phyloP scores from a whole-genome alignment of 2,888 invertebrate genomes.

The Amblyteles armatorius region DNA sequence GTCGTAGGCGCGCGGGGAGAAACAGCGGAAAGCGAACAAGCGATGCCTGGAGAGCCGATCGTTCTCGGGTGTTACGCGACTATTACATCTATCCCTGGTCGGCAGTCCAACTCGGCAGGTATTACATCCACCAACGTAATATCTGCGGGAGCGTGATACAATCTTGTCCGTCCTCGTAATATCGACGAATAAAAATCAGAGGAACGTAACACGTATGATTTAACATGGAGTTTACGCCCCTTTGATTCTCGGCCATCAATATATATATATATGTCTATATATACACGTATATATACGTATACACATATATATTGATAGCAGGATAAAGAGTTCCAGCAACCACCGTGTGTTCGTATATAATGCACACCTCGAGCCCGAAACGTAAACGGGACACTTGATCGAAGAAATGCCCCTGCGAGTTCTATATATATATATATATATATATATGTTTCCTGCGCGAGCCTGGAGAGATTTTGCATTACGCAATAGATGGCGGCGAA shows the following conservation, averaged over 20 bases:
- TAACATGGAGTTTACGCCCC: too few relatives aligned
- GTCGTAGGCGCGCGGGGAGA: constrained; percentile 44
- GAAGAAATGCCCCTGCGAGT: constrained; percentile 10
- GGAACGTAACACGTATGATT: too few relatives aligned
- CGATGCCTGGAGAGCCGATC: constrained; percentile 23
- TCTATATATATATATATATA: background rate
- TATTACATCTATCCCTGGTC: constrained; percentile 42
- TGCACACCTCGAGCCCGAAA: constrained; percentile 30
- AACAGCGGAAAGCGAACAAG: constrained; percentile 33
- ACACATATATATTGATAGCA: constrained; percentile 5
- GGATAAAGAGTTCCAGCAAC: background rate
- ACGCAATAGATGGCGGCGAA: constrained; percentile 36
- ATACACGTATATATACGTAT: background rate
- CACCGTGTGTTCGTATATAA: background rate
- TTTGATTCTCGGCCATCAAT: too few relatives aligned
- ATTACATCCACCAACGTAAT: constrained; percentile 67
- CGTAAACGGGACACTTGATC: constrained; percentile 49
- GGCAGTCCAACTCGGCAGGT: constrained; percentile 35
- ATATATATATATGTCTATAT: background rate
- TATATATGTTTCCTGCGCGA: background rate
- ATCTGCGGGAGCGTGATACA: constrained; percentile 60
- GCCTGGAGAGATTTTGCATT: constrained; percentile 51
- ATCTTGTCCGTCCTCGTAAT: constrained; percentile 53
- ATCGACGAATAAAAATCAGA: background rate
- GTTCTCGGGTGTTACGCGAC: constrained; percentile 60